Evolutionary conservation across 2,888 invertebrate genomes (phyloP).

Genomic region (Mantis religiosa): DNA sequence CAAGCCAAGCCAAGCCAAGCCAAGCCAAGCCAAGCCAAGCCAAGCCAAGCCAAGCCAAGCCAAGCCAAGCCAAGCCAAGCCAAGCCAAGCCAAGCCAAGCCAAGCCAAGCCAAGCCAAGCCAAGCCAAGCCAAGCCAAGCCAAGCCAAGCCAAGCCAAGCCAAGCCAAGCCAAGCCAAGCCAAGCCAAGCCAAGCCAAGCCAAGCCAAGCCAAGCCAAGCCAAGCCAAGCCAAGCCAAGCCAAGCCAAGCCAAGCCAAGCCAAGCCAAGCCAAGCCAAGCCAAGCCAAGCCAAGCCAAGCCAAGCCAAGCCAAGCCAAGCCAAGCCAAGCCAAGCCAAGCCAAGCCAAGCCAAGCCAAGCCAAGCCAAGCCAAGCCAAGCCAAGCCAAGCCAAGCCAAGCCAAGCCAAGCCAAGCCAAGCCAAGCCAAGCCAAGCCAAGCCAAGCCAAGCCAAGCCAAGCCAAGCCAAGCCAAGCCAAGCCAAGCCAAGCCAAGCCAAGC

Average conservation of each 20-base stretch:
- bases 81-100: conserved; percentile 2
- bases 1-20: conserved; percentile 2
- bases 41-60: background rate
- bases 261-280: background rate
- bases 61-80: conserved; percentile 1
- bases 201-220: background rate
- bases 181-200: background rate
- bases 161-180: background rate
- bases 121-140: conserved; percentile 1
- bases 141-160: background rate
- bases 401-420: background rate
- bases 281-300: background rate
- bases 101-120: conserved; percentile 2
- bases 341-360: background rate
- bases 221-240: background rate
- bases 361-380: background rate
- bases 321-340: background rate
- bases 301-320: background rate
- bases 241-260: background rate
- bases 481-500: conserved; percentile 2
- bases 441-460: conserved; percentile 1
- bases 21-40: conserved; percentile 2
- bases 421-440: background rate
- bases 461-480: conserved; percentile 1
- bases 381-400: background rate